These are phyloP conservation scores for Cotesia congregata DNA, from an alignment of 2,888 invertebrate species.

Conservation along the genomic window DNA sequence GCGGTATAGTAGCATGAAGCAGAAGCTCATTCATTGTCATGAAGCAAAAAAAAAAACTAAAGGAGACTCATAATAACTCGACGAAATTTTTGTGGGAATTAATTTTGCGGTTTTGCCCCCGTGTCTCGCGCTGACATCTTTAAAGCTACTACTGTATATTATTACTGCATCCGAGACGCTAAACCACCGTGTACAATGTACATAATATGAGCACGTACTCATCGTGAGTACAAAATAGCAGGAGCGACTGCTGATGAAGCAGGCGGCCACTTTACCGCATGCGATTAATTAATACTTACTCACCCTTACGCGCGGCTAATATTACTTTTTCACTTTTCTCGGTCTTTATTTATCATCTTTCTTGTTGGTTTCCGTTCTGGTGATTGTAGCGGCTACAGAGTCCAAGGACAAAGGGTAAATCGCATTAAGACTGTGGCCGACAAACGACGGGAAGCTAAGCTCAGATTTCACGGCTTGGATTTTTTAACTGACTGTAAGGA, in stretches of 20 bases:
- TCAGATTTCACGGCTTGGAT: conserved; percentile 19
- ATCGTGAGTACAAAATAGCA: neutral
- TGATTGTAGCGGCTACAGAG: conserved; percentile 12
- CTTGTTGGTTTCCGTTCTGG: neutral
- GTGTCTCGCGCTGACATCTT: conserved; percentile 38
- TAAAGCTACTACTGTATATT: conserved; percentile 50
- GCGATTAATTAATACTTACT: neutral
- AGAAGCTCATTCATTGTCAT: conserved; percentile 42
- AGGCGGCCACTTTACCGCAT: no score
- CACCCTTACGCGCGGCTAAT: neutral
- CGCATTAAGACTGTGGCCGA: conserved; percentile 27
- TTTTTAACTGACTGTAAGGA: neutral
- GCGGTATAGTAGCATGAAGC: conserved; percentile 25
- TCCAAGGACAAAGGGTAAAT: conserved; percentile 30
- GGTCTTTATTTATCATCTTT: neutral
- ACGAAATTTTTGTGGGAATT: conserved; percentile 59
- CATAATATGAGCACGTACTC: neutral
- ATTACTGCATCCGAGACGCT: neutral
- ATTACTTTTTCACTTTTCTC: neutral
- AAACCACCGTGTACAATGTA: no score
- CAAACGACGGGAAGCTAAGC: conserved; percentile 28
- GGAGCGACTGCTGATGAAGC: no score
- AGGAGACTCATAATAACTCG: conserved; percentile 53
- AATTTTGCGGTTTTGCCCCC: conserved; percentile 60
- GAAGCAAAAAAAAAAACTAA: conserved; percentile 51